These are phyloP conservation scores for Drosophila guanche DNA, from an alignment of 1,140 invertebrate genomes.

Conservation along the genomic window DNA sequence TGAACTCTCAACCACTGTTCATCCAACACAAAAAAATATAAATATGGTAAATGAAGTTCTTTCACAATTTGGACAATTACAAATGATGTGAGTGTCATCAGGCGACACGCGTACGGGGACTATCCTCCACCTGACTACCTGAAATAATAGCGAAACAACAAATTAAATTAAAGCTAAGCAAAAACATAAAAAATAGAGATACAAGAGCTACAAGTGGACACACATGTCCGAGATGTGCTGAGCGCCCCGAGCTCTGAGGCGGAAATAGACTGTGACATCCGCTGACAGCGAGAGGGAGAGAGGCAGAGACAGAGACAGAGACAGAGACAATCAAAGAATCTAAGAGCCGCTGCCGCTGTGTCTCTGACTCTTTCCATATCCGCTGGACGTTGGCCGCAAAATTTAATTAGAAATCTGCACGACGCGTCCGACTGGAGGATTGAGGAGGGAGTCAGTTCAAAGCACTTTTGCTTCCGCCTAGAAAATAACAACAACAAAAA, in stretches of 20 bases:
- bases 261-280: conserved; percentile 79
- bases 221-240: conserved; percentile 33
- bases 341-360: conserved; percentile 3
- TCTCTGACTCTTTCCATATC: conserved; percentile 47
- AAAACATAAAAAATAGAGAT: not conserved
- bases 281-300: conserved; percentile 40
- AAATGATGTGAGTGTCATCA: conserved; percentile 63
- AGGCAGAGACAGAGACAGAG: not conserved
- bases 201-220: conserved; percentile 35
- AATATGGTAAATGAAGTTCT: conserved; percentile 63
- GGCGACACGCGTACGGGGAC: conserved; percentile 27
- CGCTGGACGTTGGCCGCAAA: conserved; percentile 71
- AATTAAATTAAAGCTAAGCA: conserved; percentile 59
- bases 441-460: conserved; percentile 51
- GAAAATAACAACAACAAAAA: conserved; percentile 15
- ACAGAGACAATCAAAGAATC: conserved; percentile 23
- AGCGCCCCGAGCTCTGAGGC: conserved; percentile 28
- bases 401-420: conserved; percentile 75
- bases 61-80: conserved; percentile 63
- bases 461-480: conserved; percentile 67
- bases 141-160: conserved; percentile 50
- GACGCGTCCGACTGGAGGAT: conserved; percentile 27
- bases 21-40: not conserved
- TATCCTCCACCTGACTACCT: conserved; percentile 32
- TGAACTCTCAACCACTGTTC: conserved; percentile 27